A percentile compares a stretch with the other conserved stretches of the same genome.
Evolutionary conservation across 2,113 vertebrate species (phyloP).

Genomic region (Chionomys nivalis): DNA sequence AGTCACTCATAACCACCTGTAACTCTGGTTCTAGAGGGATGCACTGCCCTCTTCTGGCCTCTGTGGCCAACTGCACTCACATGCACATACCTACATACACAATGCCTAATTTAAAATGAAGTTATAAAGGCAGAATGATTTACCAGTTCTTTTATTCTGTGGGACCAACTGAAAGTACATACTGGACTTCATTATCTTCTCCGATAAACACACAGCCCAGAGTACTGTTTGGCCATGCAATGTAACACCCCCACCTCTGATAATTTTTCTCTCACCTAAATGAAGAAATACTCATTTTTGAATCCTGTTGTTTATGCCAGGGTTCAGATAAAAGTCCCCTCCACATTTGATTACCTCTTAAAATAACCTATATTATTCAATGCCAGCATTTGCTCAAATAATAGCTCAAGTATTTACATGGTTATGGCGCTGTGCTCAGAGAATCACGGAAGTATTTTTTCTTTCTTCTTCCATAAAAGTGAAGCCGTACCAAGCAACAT

Average conservation of each 20-base stretch:
- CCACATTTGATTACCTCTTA: slow-evolving; percentile 51
- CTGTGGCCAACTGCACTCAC: background rate
- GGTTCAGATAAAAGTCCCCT: slow-evolving; percentile 46
- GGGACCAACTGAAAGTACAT: background rate
- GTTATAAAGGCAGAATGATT: background rate
- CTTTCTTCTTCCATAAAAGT: slow-evolving; percentile 58
- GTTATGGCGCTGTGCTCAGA: slow-evolving; percentile 40
- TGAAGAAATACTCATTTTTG: background rate
- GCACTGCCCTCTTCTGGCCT: background rate
- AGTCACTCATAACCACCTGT: background rate
- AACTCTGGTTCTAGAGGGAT: no score
- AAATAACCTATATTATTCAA: slow-evolving; percentile 56
- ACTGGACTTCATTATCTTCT: background rate
- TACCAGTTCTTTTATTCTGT: background rate
- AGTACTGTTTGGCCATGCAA: background rate
- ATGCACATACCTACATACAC: background rate
- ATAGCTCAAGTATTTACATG: slow-evolving; percentile 51
- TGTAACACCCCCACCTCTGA: background rate
- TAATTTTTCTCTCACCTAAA: background rate
- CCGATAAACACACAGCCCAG: background rate
- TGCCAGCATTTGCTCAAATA: slow-evolving; percentile 53
- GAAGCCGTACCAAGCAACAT: background rate
- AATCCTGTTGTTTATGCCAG: slow-evolving; percentile 11
- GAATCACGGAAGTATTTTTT: slow-evolving; percentile 52
- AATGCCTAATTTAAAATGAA: background rate